Evolutionary conservation across 2,113 vertebrate species (phyloP), one percentile per base, ranked within the genome.

Genomic region (Taxidea taxus): DNA sequence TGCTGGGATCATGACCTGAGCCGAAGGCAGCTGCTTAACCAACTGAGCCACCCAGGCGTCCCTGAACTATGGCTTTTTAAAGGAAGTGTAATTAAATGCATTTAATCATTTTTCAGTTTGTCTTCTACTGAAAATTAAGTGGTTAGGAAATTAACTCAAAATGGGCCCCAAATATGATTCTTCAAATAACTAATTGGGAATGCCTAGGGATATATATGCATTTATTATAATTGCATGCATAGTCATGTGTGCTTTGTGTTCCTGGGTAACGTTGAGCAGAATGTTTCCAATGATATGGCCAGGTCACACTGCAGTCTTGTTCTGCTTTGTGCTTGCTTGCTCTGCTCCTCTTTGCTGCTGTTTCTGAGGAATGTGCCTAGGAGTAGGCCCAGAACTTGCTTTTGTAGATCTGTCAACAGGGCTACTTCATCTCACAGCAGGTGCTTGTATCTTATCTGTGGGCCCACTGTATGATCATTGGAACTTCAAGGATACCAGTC

Each of bases 51-150:
- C 51, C 51, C 51, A 54, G 51, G 51, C 15, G 5, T n/a, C 51
- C 51, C 51, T 0, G 1, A 54, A 54, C 51, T 54, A 31, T 82
- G 51, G 47, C 49, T 87, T 68, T 78, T 91, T 93, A n/a, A 75
- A 92, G 42, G 86, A 72, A 72, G 6, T 82, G 60, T 37, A 70
- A 39, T 85, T 68, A 85, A 80, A 85, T 94, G 13, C 44, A 70
- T 14, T 39, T n/a, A 56, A 78, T 42, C 31, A n/a, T 68, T 92
- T 93, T 94, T 77, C 29, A 47, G 2, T 91, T 78, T 93, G 5
- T 6, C n/a, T 51, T 92, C 37, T 95, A 3, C 84, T 86, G 60
- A 90, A 97, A 97, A 81, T 93, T 34, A 87, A 25, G 62, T 92
- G 25, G 77, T 16, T 94, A 64, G 91, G 39, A 12, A 34, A 64